Percentiles rank a stretch among this genome's conserved stretches.
These are phyloP conservation scores for Adelphocoris suturalis DNA, from an alignment of 2,888 invertebrate species.

Conservation along the genomic window DNA sequence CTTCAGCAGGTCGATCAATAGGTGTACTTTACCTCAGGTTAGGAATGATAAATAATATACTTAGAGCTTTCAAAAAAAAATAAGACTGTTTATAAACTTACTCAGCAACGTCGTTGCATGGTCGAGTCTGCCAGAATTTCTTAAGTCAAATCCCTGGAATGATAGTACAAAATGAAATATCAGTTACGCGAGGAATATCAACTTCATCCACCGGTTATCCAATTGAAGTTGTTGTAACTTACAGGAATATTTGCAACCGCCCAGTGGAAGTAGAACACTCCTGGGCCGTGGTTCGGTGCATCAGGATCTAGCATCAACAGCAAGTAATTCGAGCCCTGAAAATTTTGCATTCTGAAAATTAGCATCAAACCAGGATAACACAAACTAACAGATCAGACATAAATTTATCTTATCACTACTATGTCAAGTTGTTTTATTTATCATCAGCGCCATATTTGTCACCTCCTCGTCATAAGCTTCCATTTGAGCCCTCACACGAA, in stretches of 20 bases:
- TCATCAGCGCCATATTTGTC: too few relatives aligned
- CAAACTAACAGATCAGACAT: too few relatives aligned
- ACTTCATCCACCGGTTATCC: too few relatives aligned
- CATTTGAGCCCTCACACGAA: too few relatives aligned
- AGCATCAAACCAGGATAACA: too few relatives aligned
- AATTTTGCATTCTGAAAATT: conserved; percentile 69
- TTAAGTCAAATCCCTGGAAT: conserved; percentile 40
- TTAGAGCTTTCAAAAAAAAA: too few relatives aligned
- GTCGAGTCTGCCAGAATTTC: not conserved
- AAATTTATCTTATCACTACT: too few relatives aligned
- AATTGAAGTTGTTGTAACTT: conserved; percentile 77
- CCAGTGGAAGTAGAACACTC: conserved; percentile 81
- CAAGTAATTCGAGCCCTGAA: conserved; percentile 81
- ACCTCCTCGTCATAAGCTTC: too few relatives aligned
- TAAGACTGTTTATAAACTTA: not conserved
- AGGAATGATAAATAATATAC: too few relatives aligned
- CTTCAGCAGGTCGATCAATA: too few relatives aligned
- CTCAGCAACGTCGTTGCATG: conserved; percentile 20
- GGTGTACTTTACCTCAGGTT: too few relatives aligned
- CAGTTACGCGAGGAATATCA: not conserved
- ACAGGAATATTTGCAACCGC: conserved; percentile 81
- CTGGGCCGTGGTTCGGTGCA: conserved; percentile 79
- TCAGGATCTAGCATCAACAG: conserved; percentile 81
- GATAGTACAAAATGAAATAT: not conserved
- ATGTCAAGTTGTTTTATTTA: too few relatives aligned